phyloP scores from a whole-genome alignment of 2,888 invertebrate genomes.

The Acanthosepion lycidas region DNA sequence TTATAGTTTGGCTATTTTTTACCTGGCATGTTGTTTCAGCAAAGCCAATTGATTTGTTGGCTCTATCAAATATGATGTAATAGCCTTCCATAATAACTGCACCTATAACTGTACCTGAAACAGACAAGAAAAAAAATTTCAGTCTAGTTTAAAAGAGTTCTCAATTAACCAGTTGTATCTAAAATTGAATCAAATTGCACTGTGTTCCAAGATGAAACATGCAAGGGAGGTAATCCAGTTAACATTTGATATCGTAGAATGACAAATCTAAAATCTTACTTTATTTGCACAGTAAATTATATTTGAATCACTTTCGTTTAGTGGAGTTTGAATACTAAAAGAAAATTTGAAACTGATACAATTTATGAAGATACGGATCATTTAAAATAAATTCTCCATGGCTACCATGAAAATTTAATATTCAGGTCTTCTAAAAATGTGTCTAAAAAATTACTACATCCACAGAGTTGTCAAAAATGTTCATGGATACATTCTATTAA shows the following conservation, averaged over 20 bases:
- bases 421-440: too few species aligned
- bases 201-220: background rate
- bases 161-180: background rate
- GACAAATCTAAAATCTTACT: too few species aligned
- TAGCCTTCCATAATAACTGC: constrained; percentile 75
- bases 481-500: too few species aligned
- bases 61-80: constrained; percentile 75
- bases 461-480: too few species aligned
- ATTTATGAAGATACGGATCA: too few species aligned
- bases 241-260: too few species aligned
- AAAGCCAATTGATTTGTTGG: constrained; percentile 71
- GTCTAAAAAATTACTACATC: too few species aligned
- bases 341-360: too few species aligned
- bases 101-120: constrained; percentile 73
- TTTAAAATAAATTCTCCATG: too few species aligned
- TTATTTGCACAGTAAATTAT: background rate
- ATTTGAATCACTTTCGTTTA: too few species aligned
- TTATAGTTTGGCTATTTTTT: constrained; percentile 51
- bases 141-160: background rate
- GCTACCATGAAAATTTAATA: too few species aligned
- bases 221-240: too few species aligned
- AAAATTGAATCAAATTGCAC: background rate
- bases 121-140: background rate
- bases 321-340: background rate
- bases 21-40: constrained; percentile 68